Evolutionary conservation across 2,888 invertebrate species (phyloP), one percentile per base, ranked within the genome.

Genomic region (Melanchra persicariae): DNA sequence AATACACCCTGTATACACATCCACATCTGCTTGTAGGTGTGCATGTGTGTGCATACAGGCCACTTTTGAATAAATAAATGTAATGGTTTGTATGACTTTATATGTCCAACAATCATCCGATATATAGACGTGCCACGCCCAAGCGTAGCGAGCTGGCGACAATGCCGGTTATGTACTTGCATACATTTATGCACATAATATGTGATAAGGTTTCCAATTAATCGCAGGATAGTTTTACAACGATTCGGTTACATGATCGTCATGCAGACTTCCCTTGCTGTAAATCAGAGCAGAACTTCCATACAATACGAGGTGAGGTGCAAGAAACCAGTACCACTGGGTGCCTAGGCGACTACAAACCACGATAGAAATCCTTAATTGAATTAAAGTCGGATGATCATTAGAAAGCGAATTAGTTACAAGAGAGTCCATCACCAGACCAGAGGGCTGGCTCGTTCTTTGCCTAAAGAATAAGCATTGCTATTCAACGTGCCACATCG

Each of bases 261-360:
- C 65, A 54, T 45, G 52, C 49, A 45, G 80, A 26, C 5, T 58
- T 59, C 54, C 9, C 9, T n/a, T 52, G 40, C 30, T 49, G 55
- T 12, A 75, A 60, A 81, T 66, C 60, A 66, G 81, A 81, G 66
- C 81, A 67, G 63, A 76, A 79, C 55, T 60, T 8, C 47, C 47
- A 60, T 57, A 64, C 55, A 43, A 52, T 52, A 52, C 43, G 17
- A 43, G 8, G 7, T 1, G 15, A 40, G 22, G 12, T 52, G 24
- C 24, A 40, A 51, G 17, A 47, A 26, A 26, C 10, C 17, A 26
- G 26, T 47, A 45, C 34, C 34, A 30, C 30, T 30, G 30, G 30
- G 4, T 30, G 30, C 30, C 30, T 30, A 30, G 30, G n/a, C n/a
- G n/a, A n/a, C n/a, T n/a, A n/a, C n/a, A n/a, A n/a, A n/a, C n/a